Conservation (phyloP, 1,140 invertebrate species). For the Dryas iulia region DNA sequence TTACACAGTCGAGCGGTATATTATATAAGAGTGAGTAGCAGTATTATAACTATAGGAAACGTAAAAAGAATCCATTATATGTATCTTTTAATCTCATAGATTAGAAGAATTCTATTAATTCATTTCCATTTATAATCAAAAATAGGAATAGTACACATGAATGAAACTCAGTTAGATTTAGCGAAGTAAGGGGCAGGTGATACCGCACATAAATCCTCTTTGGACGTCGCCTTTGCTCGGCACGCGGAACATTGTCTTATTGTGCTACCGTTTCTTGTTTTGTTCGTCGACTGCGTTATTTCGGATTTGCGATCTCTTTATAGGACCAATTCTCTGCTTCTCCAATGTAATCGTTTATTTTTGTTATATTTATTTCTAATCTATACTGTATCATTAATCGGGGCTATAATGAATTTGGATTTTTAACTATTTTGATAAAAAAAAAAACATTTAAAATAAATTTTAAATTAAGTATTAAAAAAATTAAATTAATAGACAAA, state of each 20-base stretch:
- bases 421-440: background rate
- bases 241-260: conserved; percentile 66
- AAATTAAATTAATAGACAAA: too few species aligned
- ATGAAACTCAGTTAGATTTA: conserved; percentile 49
- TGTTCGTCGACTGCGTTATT: conserved; percentile 56
- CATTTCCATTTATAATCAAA: background rate
- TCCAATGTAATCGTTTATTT: conserved; percentile 31
- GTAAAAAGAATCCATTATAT: too few species aligned
- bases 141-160: conserved; percentile 38
- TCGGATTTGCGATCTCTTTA: conserved; percentile 55
- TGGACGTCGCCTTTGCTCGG: conserved; percentile 50
- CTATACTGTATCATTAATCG: background rate
- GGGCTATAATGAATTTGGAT: background rate
- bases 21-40: too few species aligned
- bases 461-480: too few species aligned
- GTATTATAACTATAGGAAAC: too few species aligned
- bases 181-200: conserved; percentile 54
- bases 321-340: conserved; percentile 36
- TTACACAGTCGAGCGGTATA: too few species aligned
- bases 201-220: conserved; percentile 58
- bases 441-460: too few species aligned
- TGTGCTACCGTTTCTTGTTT: conserved; percentile 45
- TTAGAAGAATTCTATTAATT: too few species aligned
- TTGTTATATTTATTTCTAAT: conserved; percentile 9
- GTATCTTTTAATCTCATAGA: too few species aligned